A percentile compares a stretch with the other conserved stretches of the same genome.
Conservation (phyloP, 1,140 invertebrate species). For the Palaemon carinicauda region DNA sequence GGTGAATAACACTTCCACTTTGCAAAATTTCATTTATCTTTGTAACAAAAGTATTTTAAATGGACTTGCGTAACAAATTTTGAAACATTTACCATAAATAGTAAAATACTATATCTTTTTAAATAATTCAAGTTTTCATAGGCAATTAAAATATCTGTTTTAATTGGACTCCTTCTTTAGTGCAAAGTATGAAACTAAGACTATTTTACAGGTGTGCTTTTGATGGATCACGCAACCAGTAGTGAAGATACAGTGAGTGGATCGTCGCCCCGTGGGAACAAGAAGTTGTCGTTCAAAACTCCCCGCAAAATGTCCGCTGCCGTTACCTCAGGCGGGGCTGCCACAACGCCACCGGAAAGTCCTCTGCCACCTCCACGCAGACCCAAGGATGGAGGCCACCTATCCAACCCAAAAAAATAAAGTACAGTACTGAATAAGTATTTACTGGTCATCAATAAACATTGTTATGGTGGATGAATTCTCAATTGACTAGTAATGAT, state of each 20-base stretch:
- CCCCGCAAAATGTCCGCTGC: slow-evolving; percentile 39
- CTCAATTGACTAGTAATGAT: too few relatives aligned
- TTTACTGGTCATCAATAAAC: background rate
- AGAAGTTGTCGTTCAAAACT: slow-evolving; percentile 67
- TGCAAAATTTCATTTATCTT: background rate
- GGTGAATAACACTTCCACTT: background rate
- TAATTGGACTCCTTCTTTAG: background rate
- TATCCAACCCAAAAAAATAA: background rate
- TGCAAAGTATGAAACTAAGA: background rate
- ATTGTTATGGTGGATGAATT: background rate
- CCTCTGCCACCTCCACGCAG: slow-evolving; percentile 43
- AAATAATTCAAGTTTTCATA: background rate
- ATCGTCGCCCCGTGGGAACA: slow-evolving; percentile 67
- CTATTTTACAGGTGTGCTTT: slow-evolving; percentile 20
- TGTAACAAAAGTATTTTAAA: background rate
- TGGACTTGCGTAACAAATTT: background rate
- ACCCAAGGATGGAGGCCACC: slow-evolving; percentile 21
- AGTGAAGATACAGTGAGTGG: slow-evolving; percentile 1
- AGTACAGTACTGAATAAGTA: background rate
- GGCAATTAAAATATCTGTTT: background rate
- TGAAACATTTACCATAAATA: background rate
- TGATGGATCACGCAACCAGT: slow-evolving; percentile 39
- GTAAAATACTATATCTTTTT: background rate
- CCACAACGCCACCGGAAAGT: slow-evolving; percentile 36
- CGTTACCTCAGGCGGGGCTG: background rate